Evolutionary conservation across 2,113 vertebrate genomes (phyloP), one percentile per base, ranked within the genome.

Genomic region (Silurus meridionalis): DNA sequence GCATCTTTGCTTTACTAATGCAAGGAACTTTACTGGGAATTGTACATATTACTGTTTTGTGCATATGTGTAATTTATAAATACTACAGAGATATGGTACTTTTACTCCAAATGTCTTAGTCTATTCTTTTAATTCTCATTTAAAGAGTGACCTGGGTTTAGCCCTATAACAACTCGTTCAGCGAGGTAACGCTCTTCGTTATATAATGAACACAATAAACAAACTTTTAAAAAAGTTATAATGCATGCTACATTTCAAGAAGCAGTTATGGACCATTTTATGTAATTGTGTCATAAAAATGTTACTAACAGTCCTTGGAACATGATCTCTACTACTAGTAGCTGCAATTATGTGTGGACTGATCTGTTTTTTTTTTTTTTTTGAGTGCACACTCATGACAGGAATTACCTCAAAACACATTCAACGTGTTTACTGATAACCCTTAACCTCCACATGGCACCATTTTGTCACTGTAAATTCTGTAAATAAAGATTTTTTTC

Each of bases 1-100:
- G 28, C 46, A 71, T 17, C 2, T 48, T 3, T 72, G 25, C 53
- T 52, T 46, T 37, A 82, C 23, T 61, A 58, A 21, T 11, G 10
- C 9, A 61, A 6, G 37, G 17, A 23, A 48, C 28, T 55, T 21
- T 23, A 63, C 19, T 77, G 23, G 28, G 13, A 79, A 15, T 50
- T 72, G 9, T 63, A 61, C 5, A n/a, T 46, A 57, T 74, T 83
- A 63, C 79, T 14, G 21, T n/a, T 52, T 6, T 10, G 5, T 50
- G 15, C 46, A 77, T 52, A 67, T 23, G 15, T 79, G n/a, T 80
- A 90, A 88, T 86, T 91, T 95, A 91, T 95, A 94, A 93, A 94
- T 94, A 94, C 77, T 91, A 86, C 89, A 86, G 89, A 91, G 85
- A 89, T 87, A 90, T 92, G 91, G 89, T 55, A 46, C 5, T 14